Evolutionary conservation across 2,797 vertebrate genomes (phyloP).

Genomic region (Tenualosa thibaudeaui): DNA sequence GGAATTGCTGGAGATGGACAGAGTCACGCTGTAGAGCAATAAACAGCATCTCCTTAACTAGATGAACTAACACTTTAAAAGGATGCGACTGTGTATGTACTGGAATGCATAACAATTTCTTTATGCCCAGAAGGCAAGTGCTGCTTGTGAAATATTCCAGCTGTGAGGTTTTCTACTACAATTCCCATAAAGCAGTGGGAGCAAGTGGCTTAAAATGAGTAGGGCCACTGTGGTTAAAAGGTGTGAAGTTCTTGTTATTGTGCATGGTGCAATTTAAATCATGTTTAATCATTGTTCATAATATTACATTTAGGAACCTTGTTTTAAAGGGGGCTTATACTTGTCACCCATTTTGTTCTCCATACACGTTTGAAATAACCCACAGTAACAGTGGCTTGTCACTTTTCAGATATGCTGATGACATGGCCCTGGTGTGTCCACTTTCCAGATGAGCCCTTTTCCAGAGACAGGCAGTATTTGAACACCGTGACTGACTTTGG

Average conservation of each 20-base stretch:
- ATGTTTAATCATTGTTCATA: not conserved
- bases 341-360: conserved; percentile 34
- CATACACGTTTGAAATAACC: conserved; percentile 20
- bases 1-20: conserved; percentile 28
- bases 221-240: not conserved
- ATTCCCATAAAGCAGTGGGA: conserved; percentile 13
- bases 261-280: not conserved
- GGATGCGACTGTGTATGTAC: conserved; percentile 21
- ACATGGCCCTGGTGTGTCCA: no score
- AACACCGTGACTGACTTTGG: no score
- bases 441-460: no score
- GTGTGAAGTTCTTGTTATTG: not conserved
- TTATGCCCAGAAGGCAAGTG: conserved; percentile 1
- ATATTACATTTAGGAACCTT: conserved; percentile 25
- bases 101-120: conserved; percentile 28
- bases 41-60: conserved; percentile 23
- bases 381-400: not conserved
- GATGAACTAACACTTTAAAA: conserved; percentile 29
- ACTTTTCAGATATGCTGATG: no score
- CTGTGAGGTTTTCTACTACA: conserved; percentile 6
- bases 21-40: conserved; percentile 26
- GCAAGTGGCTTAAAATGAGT: not conserved
- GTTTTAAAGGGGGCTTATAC: conserved; percentile 35
- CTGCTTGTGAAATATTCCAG: not conserved
- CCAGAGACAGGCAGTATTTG: no score